Base-by-base conservation (phyloP, 2,888 invertebrate species). In the Leptopilina myrica region DNA sequence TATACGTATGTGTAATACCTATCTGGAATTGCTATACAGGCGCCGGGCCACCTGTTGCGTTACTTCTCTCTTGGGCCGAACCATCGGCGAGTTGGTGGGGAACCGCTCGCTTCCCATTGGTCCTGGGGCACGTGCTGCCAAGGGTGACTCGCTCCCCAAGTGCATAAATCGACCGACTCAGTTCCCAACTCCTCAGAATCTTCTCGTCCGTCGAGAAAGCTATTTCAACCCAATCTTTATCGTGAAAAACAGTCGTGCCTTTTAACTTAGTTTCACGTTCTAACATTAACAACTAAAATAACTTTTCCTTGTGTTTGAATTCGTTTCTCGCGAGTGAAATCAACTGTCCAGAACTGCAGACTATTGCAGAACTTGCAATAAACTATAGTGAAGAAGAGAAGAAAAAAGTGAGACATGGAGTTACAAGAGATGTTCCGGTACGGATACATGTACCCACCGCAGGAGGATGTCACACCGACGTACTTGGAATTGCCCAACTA, bases 391-490 rank as follows among this genome's bases (percentile, higher is more conserved):
- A 43, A 43, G 43, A 6, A 53, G 20, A 53, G 49, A 69, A 56
- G 14, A 56, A 56, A 26, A 59, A 56, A 43, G 26, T 9, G 33
- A 56, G 9, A 26, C n/a, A 91, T 91, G 91, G 91, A 91, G 79
- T 86, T 91, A 11, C 91, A 91, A 78, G 91, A 91, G 80, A 90
- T 91, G 91, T 91, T 91, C 84, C 90, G 91, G 69, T 91, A 91
- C 81, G 90, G 91, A 83, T 91, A 91, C 86, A 88, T 90, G 88
- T 91, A 87, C 76, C 90, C 91, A 65, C 85, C 90, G 11, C 89
- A 90, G 76, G 90, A 91, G 79, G 89, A 90, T 67, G 85, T 85
- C 40, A 81, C 87, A 8, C 81, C 88, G 49, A 88, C 89, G 78
- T 91, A 91, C 66, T 79, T 90, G 76, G 90, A 91, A n/a, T 79